Conservation (phyloP, 2,113 vertebrate genomes). For the Corythornis cristatus region DNA sequence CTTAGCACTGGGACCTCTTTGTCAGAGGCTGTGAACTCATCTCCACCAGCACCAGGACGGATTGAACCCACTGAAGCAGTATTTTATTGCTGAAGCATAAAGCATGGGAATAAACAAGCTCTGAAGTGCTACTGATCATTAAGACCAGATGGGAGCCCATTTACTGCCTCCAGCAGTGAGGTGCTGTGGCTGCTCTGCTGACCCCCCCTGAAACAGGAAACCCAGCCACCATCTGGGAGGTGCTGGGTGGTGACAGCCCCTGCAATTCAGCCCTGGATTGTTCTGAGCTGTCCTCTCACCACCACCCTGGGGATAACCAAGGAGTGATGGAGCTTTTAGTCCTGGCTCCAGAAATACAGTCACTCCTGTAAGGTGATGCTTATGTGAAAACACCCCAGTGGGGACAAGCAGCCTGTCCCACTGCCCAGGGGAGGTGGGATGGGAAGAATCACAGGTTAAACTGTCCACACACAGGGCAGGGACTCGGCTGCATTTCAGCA, state of each 20-base stretch:
- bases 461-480: neutral
- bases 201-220: slow-evolving; percentile 54
- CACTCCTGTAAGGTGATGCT: neutral
- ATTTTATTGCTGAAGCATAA: slow-evolving; percentile 58
- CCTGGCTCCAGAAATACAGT: neutral
- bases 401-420: neutral
- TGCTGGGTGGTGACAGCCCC: neutral
- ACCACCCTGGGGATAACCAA: neutral
- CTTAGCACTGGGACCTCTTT: neutral
- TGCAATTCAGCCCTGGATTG: neutral
- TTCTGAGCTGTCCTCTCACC: neutral
- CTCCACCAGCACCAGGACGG: slow-evolving; percentile 23
- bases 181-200: neutral
- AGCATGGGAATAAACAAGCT: slow-evolving; percentile 58
- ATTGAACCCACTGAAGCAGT: slow-evolving; percentile 35
- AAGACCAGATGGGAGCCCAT: slow-evolving; percentile 61
- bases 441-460: neutral
- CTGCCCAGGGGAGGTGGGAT: neutral
- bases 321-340: neutral
- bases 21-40: slow-evolving; percentile 30
- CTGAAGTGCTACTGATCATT: slow-evolving; percentile 58
- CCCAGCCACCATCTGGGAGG: neutral
- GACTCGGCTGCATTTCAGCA: accelerated
- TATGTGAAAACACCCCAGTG: accelerated
- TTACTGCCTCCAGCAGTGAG: slow-evolving; percentile 39